Base-by-base conservation (phyloP, 2,113 vertebrate species). In the Rhombomys opimus region DNA sequence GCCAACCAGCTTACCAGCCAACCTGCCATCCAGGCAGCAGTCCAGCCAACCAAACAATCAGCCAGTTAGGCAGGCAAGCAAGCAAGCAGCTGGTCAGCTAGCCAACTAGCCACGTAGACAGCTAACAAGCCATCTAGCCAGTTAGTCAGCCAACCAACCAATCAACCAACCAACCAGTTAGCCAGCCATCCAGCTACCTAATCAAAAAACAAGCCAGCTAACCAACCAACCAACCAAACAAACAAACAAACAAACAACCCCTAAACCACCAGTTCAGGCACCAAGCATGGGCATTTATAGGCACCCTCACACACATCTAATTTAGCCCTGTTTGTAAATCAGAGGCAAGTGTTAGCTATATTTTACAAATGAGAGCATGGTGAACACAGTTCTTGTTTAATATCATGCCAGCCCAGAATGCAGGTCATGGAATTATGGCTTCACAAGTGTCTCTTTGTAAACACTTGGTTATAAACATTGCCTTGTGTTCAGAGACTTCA, bases 391-490 rank as follows among this genome's bases (percentile, higher is more conserved):
- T 59, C 46, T 95, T 41, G 46, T n/a, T 25, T 90, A 90, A 97
- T 93, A 90, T 59, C 5, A 23, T 59, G 67, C 57, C 90, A 85
- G 35, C 9, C 20, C 82, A 67, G 93, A 92, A 95, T 89, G 75
- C 63, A 52, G 93, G 89, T 75, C 77, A 67, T 73, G 17, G 22
- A 77, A 77, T 32, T 89, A 59, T 77, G 1, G 27, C 59, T 90
- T 90, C 91, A 81, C 77, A 94, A 92, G 67, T 77, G 22, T 68
- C 50, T 88, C 61, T 96, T 86, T 95, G 87, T 91, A 95, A 96
- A 97, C 50, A 72, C 65, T 89, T 90, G 75, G 46, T 87, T 72
- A 92, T 85, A 75, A 46, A 92, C 76, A 59, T 15, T 89, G 76
- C 54, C 8, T 63, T 59, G 76, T 30, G 41, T 88, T 90, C 88